Evolutionary conservation across 2,888 invertebrate species (phyloP), one percentile per base, ranked within the genome.

Genomic region (Diarsia mendica): DNA sequence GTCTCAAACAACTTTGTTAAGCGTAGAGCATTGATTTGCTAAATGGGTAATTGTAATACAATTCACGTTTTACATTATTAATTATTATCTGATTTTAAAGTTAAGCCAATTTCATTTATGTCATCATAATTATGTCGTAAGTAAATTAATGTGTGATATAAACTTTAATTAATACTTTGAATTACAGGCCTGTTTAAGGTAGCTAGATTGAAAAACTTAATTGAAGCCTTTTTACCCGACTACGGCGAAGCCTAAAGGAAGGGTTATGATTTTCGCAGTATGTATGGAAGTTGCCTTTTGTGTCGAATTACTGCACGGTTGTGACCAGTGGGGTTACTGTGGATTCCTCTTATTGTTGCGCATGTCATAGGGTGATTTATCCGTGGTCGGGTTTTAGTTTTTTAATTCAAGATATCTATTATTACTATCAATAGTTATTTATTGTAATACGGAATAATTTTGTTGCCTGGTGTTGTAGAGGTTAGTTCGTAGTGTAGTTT

Each of bases 121-220:
- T 87, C 86, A 84, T 87, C 86, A 85, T 88, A 87, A 88, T 89
- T 83, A 87, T 85, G 70, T 85, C 65, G 91, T 78, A 94, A 91
- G 91, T 94, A 94, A 95, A 94, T 93, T 93, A 94, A 94, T 93
- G 95, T 95, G 96, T 95, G 95, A 96, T 96, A 95, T 93, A 93
- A 91, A 91, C 89, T 91, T 90, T 89, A 86, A 87, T 89, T 86
- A 89, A 91, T 92, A 91, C 92, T 92, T 92, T 93, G 90, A 90
- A 92, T 91, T 93, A 92, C 92, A 92, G 92, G 92, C 91, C 91
- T 91, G 91, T 92, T 91, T 92, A 93, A 93, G 95, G 95, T 95
- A 95, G 95, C 95, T 95, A 95, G 92, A 91, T 92, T 91, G 83
- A 92, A 72, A 76, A 79, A 77, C 58, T 81, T 86, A 85, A 79